Evolutionary conservation across 30 jellyfish, hydroid and myxozoan genomes (phyloP).

Genomic region (Hydractinia echinata): DNA sequence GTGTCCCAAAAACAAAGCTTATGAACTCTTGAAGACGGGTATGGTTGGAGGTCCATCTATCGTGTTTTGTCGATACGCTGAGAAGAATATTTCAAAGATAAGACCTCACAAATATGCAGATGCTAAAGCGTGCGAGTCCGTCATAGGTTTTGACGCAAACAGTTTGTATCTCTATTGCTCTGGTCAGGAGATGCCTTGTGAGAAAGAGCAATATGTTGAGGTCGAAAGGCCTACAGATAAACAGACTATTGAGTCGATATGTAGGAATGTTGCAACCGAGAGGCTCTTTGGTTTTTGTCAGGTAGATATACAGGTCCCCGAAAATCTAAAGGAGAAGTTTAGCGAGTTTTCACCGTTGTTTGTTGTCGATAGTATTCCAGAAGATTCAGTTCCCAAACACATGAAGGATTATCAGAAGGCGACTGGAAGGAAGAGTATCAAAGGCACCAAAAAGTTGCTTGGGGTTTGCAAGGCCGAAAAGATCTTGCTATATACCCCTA

Average conservation of each 20-base stretch:
- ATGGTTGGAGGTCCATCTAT: constrained; percentile 29
- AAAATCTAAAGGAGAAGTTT: background rate
- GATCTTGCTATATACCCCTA: constrained; percentile 6
- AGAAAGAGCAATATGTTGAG: constrained; percentile 25
- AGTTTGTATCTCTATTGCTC: constrained; percentile 27
- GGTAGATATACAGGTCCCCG: background rate
- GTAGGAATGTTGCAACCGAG: background rate
- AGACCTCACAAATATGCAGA: constrained; percentile 20
- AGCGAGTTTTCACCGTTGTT: background rate
- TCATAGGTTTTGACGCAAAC: constrained; percentile 29
- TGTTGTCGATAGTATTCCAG: constrained; percentile 2
- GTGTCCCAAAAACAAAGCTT: background rate
- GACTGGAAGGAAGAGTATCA: background rate
- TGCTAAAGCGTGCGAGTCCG: constrained; percentile 12
- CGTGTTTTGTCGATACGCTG: constrained; percentile 29
- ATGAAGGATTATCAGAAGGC: background rate
- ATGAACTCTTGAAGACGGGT: constrained; percentile 29
- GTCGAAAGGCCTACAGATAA: background rate
- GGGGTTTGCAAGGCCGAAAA: constrained; percentile 24
- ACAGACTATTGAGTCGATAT: background rate
- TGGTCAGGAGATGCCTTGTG: constrained; percentile 39
- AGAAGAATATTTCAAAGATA: constrained; percentile 4
- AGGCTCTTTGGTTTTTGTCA: constrained; percentile 2
- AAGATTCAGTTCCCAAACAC: background rate
- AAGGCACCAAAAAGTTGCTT: background rate